phyloP scores from a whole-genome alignment of 1,140 invertebrate genomes.

The Drosophila triauraria region DNA sequence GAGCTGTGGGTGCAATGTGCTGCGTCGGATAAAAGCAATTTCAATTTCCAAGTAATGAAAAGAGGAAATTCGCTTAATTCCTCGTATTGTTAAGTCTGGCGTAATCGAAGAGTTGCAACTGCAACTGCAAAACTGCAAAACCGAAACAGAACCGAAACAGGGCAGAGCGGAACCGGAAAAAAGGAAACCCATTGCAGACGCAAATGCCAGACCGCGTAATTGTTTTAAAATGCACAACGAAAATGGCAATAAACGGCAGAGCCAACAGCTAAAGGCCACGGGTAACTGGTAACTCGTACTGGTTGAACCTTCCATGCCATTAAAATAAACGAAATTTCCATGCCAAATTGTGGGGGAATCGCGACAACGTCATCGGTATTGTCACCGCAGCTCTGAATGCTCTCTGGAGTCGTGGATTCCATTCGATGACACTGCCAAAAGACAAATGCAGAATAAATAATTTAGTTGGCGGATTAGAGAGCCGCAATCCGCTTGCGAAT shows the following conservation, averaged over 20 bases:
- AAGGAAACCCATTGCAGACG: constrained; percentile 47
- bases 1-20: neutral
- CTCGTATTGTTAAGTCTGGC: constrained; percentile 70
- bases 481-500: constrained; percentile 80
- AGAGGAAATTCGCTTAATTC: constrained; percentile 77
- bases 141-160: constrained; percentile 5
- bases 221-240: constrained; percentile 77
- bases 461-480: constrained; percentile 76
- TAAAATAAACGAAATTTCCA: constrained; percentile 69
- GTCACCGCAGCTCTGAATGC: neutral
- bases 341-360: constrained; percentile 27
- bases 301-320: constrained; percentile 32
- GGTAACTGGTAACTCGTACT: constrained; percentile 7
- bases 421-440: constrained; percentile 57
- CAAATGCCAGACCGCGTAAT: constrained; percentile 79
- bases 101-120: constrained; percentile 60
- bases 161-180: constrained; percentile 13
- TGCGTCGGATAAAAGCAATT: constrained; percentile 64
- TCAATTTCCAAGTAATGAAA: constrained; percentile 76
- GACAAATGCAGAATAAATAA: constrained; percentile 81
- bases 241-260: constrained; percentile 44
- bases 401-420: constrained; percentile 2
- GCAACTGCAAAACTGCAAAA: constrained; percentile 32
- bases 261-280: constrained; percentile 13
- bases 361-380: constrained; percentile 9